Evolutionary conservation across 2,888 invertebrate genomes (phyloP), one percentile per base, ranked within the genome.

Genomic region (Hypena proboscidalis): DNA sequence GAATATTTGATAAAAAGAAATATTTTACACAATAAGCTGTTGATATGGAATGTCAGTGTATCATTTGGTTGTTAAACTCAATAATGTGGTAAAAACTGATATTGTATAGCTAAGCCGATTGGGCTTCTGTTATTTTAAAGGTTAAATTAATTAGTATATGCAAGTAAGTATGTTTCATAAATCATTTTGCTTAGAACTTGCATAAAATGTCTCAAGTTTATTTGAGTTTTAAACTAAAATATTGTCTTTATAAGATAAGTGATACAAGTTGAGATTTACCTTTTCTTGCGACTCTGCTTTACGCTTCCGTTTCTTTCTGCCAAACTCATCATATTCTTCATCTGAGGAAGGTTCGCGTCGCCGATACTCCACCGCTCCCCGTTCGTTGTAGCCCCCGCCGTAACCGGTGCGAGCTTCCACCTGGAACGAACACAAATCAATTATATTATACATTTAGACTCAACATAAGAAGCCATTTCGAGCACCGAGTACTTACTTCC

Each of bases 251-350:
- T 17, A 6, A 21, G 32, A 26, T 8, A 36, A 1, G n/a, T 11
- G 13, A 13, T 34, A 9, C 14, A 2, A 58, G 52, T n/a, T n/a
- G 41, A 46, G 35, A 66, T 45, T 32, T 46, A 62, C 61, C 61
- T 57, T 65, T 36, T 50, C 76, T 68, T 81, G 61, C 3, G 69
- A 36, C 15, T 80, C 83, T 14, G 70, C 42, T 47, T 74, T 80
- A 61, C 77, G 93, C 74, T 90, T 78, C 57, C 94, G 94, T 76
- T 94, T 95, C 64, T 90, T 92, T 31, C 95, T 91, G 0, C 95
- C 95, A 79, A 97, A 97, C 81, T 99, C 99, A 86, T 99, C 99
- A 83, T 97, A 99, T 85, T 99, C 99, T 77, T 97, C 98, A 74
- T 98, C 98, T 2, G 95, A 96, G 17, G 97, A 96, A 5, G 96